These are phyloP conservation scores for Zhuqinia jingwanae DNA, from an alignment of 2,888 invertebrate species.

Conservation along the genomic window DNA sequence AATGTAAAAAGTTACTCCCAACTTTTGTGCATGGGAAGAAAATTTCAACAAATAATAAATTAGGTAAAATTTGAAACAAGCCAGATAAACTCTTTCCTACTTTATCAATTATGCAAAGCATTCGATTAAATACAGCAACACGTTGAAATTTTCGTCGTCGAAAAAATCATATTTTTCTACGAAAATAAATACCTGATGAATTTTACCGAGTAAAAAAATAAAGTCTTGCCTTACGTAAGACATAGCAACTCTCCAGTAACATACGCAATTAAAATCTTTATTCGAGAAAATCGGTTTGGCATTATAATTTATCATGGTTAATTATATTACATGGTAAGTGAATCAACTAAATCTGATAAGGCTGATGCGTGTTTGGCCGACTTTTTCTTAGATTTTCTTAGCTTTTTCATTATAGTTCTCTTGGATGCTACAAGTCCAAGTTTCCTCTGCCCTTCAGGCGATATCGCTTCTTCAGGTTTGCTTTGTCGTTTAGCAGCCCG, in stretches of 20 bases:
- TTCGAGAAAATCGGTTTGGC: background rate
- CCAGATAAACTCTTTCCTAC: too few relatives aligned
- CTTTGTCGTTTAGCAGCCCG: slow-evolving; percentile 53
- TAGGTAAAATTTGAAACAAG: too few relatives aligned
- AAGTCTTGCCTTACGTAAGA: background rate
- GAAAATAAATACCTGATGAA: too few relatives aligned
- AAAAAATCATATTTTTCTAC: too few relatives aligned
- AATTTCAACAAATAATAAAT: too few relatives aligned
- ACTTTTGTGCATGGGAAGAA: background rate
- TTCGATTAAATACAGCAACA: too few relatives aligned
- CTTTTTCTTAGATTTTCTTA: slow-evolving; percentile 77
- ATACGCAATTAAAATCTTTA: background rate
- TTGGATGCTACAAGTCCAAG: slow-evolving; percentile 74
- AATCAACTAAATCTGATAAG: slow-evolving; percentile 74
- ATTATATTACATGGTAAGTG: slow-evolving; percentile 59
- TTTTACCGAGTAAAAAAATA: too few relatives aligned
- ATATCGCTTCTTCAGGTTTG: slow-evolving; percentile 54
- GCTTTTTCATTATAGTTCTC: slow-evolving; percentile 75
- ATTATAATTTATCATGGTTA: background rate
- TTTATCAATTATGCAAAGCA: too few relatives aligned
- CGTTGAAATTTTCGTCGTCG: too few relatives aligned
- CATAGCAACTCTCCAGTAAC: background rate
- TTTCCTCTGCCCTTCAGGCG: slow-evolving; percentile 62
- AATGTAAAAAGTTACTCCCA: background rate
- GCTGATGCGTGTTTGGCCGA: slow-evolving; percentile 75